Conservation (phyloP, 2,888 invertebrate genomes). For the Mesochorus sp. region DNA sequence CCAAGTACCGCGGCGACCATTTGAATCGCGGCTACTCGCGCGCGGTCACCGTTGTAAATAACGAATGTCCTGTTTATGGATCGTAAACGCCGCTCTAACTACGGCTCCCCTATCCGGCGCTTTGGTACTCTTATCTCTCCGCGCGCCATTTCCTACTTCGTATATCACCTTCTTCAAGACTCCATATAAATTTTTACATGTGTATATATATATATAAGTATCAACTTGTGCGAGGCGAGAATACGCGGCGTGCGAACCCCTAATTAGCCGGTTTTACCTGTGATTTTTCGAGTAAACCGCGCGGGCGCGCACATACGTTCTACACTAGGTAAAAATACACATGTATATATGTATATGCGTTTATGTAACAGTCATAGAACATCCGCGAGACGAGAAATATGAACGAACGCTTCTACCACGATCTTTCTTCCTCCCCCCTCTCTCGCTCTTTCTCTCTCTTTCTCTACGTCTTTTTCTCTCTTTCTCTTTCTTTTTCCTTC, state of each 20-base stretch:
- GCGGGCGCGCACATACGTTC: background rate
- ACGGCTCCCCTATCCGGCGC: conserved; percentile 66
- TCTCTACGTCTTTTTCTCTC: too few species aligned
- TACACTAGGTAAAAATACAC: background rate
- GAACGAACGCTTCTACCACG: conserved; percentile 28
- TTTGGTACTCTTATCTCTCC: conserved; percentile 67
- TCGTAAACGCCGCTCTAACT: conserved; percentile 78
- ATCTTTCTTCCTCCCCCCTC: conserved; percentile 42
- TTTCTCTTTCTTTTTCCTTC: too few species aligned
- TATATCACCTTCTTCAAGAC: conserved; percentile 69
- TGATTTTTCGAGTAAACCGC: conserved; percentile 57
- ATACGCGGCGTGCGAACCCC: conserved; percentile 56
- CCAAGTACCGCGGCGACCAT: conserved; percentile 23
- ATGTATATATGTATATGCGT: background rate
- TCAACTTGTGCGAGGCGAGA: conserved; percentile 37
- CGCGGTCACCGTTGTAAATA: conserved; percentile 74
- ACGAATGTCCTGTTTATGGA: conserved; percentile 77
- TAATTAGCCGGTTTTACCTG: conserved; percentile 57
- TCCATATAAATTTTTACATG: conserved; percentile 8
- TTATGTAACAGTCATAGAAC: background rate
- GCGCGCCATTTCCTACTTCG: conserved; percentile 71
- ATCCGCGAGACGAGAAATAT: conserved; percentile 51
- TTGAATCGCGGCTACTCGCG: conserved; percentile 55
- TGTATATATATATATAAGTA: conserved; percentile 19
- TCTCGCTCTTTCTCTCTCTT: too few species aligned